Percentiles rank a stretch among this genome's conserved stretches.
Conservation (phyloP, 2,797 vertebrate genomes). For the Leuciscus waleckii region DNA sequence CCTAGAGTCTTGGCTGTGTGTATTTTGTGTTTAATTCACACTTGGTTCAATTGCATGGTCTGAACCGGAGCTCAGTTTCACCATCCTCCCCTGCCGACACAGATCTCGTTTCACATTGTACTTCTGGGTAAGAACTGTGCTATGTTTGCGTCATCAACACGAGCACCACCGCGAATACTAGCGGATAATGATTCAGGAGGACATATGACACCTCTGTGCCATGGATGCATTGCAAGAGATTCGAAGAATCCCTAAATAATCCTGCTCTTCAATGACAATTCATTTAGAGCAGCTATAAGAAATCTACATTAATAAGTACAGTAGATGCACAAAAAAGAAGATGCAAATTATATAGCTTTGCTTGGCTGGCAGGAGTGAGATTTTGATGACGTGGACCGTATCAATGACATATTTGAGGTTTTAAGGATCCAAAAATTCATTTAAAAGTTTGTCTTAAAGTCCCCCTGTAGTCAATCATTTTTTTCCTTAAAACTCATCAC, state of each 20-base stretch:
- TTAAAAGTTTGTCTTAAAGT: too few species aligned
- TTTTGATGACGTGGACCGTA: neutral
- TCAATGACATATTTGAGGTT: neutral
- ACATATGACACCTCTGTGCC: neutral
- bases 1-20: neutral
- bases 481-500: too few species aligned
- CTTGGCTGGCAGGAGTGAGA: neutral
- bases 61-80: neutral
- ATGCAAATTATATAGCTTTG: neutral
- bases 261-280: neutral
- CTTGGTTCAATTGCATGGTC: slow-evolving; percentile 14
- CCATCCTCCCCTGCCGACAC: slow-evolving; percentile 13
- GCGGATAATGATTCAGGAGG: neutral
- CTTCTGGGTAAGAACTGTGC: neutral
- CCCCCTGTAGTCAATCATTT: too few species aligned
- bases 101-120: neutral
- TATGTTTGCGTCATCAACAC: neutral
- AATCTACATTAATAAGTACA: neutral
- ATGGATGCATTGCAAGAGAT: neutral
- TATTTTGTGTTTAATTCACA: slow-evolving; percentile 8
- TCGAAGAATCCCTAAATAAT: neutral
- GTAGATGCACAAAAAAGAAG: neutral
- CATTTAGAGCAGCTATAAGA: neutral
- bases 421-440: neutral
- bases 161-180: neutral